Evolutionary conservation across 2,797 vertebrate species (phyloP).

Genomic region (Malacoraja senta): DNA sequence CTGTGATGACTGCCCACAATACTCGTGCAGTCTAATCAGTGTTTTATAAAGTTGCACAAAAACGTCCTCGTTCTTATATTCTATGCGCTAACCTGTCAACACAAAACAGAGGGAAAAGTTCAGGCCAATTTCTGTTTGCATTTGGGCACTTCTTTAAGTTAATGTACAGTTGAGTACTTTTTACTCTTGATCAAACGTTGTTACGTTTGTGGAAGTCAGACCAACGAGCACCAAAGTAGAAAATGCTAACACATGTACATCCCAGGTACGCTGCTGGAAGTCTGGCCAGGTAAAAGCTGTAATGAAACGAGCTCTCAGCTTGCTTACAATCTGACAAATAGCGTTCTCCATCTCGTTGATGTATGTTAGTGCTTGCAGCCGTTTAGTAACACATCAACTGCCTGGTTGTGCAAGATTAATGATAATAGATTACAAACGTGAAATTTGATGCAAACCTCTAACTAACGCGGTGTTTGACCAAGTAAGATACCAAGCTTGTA

Average conservation of each 20-base stretch:
- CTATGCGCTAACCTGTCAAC: not conserved
- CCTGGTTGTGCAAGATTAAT: constrained; percentile 30
- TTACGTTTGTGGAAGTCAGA: not conserved
- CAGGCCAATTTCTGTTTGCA: not conserved
- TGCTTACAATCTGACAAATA: not conserved
- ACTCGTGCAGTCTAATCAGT: no score
- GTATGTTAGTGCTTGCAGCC: not conserved
- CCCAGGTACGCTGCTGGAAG: not conserved
- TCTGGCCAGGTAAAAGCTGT: not conserved
- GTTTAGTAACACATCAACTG: not conserved
- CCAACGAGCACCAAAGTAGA: not conserved
- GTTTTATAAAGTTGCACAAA: no score
- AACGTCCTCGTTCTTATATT: no score
- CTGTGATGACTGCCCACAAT: not conserved
- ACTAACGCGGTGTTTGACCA: not conserved
- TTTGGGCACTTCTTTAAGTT: not conserved
- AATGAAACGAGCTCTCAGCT: not conserved
- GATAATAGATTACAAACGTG: not conserved
- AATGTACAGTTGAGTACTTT: not conserved
- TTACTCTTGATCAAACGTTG: not conserved
- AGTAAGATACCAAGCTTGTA: not conserved
- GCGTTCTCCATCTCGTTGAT: not conserved
- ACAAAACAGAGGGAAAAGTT: no score
- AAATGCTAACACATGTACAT: not conserved
- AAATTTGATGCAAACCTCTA: not conserved